Percentiles rank a stretch among this genome's conserved stretches.
These are phyloP conservation scores for Conus canariensis DNA, from an alignment of 2,888 invertebrate species.

Conservation along the genomic window DNA sequence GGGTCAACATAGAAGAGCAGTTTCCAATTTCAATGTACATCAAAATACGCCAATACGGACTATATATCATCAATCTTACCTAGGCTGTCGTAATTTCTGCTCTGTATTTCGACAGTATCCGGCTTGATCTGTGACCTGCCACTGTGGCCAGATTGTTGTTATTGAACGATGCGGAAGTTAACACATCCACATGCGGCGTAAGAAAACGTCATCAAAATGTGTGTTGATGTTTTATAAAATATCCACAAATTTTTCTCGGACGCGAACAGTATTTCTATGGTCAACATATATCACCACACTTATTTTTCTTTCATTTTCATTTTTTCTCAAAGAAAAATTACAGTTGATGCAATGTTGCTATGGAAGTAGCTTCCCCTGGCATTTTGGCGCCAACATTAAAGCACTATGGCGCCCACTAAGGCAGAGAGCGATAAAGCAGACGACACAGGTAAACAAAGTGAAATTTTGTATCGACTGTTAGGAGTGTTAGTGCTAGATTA, in stretches of 20 bases:
- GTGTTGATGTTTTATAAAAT: not conserved
- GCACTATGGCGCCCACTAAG: conserved; percentile 63
- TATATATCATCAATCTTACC: too few relatives aligned
- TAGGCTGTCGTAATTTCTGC: too few relatives aligned
- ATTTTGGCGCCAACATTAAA: conserved; percentile 40
- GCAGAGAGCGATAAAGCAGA: conserved; percentile 44
- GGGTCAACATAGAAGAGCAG: too few relatives aligned
- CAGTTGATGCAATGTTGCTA: not conserved
- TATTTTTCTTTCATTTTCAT: too few relatives aligned
- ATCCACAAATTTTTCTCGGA: not conserved
- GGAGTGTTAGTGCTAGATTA: too few relatives aligned
- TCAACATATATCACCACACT: too few relatives aligned
- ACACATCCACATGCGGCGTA: not conserved
- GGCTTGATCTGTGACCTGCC: too few relatives aligned
- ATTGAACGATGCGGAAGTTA: not conserved
- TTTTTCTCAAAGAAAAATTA: not conserved
- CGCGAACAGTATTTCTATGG: not conserved
- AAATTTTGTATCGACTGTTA: not conserved
- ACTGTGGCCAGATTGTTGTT: not conserved
- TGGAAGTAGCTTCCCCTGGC: conserved; percentile 41
- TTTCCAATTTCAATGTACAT: too few relatives aligned
- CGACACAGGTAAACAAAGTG: conserved; percentile 36
- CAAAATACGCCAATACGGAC: too few relatives aligned
- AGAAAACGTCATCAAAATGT: conserved; percentile 21
- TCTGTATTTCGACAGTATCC: too few relatives aligned